Evolutionary conservation across 2,797 vertebrate species (phyloP).

Genomic region (Cyprinodon diabolis): DNA sequence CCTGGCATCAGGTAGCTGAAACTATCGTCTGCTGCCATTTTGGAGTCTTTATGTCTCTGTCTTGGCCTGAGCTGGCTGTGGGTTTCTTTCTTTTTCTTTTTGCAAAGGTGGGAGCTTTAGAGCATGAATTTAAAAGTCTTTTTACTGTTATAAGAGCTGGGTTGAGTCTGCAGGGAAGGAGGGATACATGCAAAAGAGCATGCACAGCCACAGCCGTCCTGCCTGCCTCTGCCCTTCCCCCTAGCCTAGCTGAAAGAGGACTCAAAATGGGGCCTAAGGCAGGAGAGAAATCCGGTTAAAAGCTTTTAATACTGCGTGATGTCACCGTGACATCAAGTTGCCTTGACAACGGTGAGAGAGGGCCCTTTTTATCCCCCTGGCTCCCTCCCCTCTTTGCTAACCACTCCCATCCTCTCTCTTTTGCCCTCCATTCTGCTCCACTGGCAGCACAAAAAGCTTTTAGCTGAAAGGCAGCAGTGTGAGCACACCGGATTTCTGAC

Average conservation of each 20-base stretch:
- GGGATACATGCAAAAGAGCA: constrained; percentile 61
- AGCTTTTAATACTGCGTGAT: constrained; percentile 99
- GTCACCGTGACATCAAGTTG: constrained; percentile 99
- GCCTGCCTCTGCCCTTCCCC: constrained; percentile 76
- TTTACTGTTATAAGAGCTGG: constrained; percentile 60
- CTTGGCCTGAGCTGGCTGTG: constrained; percentile 33
- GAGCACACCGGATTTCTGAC: constrained; percentile 88
- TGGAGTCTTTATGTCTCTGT: constrained; percentile 48
- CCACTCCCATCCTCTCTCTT: constrained; percentile 64
- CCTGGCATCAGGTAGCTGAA: constrained; percentile 89
- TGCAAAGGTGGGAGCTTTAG: constrained; percentile 52
- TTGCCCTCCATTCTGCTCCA: constrained; percentile 64
- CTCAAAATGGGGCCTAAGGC: constrained; percentile 99
- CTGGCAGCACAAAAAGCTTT: constrained; percentile 99
- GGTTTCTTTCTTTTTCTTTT: background rate
- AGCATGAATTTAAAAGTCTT: constrained; percentile 73
- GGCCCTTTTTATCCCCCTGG: constrained; percentile 80
- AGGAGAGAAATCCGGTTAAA: constrained; percentile 99
- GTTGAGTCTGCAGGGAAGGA: constrained; percentile 55
- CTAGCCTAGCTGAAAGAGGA: constrained; percentile 85
- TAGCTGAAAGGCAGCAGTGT: constrained; percentile 96
- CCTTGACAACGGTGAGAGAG: constrained; percentile 92
- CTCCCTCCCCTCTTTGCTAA: constrained; percentile 62
- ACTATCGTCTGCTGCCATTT: constrained; percentile 91
- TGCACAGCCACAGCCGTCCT: constrained; percentile 37